Percentiles rank a stretch among this genome's conserved stretches.
phyloP scores from a whole-genome alignment of 2,113 vertebrate genomes.

The Pseudolaguvia tuberculata region DNA sequence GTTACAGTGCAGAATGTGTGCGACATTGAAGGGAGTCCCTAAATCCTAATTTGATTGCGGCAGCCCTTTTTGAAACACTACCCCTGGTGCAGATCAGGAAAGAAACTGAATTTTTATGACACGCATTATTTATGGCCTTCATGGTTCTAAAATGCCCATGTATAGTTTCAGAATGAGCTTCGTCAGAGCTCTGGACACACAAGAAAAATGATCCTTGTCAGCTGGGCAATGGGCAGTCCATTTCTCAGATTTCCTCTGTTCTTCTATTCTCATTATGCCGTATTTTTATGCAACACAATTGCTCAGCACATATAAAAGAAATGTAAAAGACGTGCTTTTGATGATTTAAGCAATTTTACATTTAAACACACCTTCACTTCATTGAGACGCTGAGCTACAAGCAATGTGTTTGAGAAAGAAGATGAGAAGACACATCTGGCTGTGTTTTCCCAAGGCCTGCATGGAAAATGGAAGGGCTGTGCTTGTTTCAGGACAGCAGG shows the following conservation, averaged over 20 bases:
- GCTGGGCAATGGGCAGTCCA: background rate
- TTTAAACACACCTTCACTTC: slow-evolving; percentile 17
- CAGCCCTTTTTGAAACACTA: background rate
- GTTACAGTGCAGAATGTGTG: no score
- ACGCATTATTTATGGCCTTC: background rate
- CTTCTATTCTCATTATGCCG: background rate
- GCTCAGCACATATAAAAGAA: slow-evolving; percentile 29
- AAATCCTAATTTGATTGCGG: no score
- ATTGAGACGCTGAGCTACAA: slow-evolving; percentile 30
- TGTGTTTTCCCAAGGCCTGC: slow-evolving; percentile 29
- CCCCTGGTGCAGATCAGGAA: background rate
- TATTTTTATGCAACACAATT: background rate
- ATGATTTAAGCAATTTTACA: slow-evolving; percentile 13
- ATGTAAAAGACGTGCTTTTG: slow-evolving; percentile 4
- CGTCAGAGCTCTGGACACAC: background rate
- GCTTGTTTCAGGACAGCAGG: slow-evolving; percentile 43
- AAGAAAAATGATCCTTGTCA: background rate
- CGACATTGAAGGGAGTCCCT: no score
- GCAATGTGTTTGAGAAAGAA: slow-evolving; percentile 19
- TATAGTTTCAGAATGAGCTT: background rate
- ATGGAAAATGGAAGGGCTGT: slow-evolving; percentile 29
- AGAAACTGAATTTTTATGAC: background rate
- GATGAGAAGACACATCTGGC: slow-evolving; percentile 28
- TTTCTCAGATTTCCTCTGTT: background rate
- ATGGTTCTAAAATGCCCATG: background rate